These are phyloP conservation scores for Pristis pectinata DNA, from an alignment of 2,797 vertebrate species.

Conservation along the genomic window DNA sequence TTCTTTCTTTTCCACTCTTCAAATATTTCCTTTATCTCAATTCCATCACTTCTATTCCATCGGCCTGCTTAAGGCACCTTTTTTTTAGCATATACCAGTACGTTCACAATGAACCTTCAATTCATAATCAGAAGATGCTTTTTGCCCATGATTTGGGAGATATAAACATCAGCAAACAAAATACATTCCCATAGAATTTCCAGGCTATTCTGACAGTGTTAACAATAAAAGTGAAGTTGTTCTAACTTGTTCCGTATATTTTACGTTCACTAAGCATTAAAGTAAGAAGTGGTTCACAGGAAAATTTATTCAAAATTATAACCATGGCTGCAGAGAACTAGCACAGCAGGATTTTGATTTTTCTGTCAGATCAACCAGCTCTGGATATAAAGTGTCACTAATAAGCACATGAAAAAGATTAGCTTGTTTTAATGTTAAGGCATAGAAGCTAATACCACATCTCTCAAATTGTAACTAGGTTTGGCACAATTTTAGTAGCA, in stretches of 20 bases:
- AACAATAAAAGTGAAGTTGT: not conserved
- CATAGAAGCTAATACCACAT: not conserved
- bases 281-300: not conserved
- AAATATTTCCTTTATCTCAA: too few relatives aligned
- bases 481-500: not conserved
- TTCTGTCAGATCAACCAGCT: not conserved
- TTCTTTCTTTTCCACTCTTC: not conserved
- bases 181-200: not conserved
- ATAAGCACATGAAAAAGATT: conserved; percentile 6
- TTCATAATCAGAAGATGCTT: not conserved
- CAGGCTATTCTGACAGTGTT: not conserved
- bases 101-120: not conserved
- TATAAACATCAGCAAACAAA: not conserved
- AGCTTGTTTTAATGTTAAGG: not conserved
- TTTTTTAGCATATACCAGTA: not conserved
- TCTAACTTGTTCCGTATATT: not conserved
- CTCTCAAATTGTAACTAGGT: not conserved
- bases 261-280: not conserved
- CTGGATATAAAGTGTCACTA: not conserved
- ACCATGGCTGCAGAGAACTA: not conserved
- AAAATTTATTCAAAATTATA: not conserved
- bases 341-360: conserved; percentile 14
- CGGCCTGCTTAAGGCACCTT: not conserved
- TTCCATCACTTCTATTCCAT: too few relatives aligned
- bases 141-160: not conserved